Evolutionary conservation across 2,113 vertebrate species (phyloP), one percentile per base, ranked within the genome.

Genomic region (Salvelinus fontinalis): DNA sequence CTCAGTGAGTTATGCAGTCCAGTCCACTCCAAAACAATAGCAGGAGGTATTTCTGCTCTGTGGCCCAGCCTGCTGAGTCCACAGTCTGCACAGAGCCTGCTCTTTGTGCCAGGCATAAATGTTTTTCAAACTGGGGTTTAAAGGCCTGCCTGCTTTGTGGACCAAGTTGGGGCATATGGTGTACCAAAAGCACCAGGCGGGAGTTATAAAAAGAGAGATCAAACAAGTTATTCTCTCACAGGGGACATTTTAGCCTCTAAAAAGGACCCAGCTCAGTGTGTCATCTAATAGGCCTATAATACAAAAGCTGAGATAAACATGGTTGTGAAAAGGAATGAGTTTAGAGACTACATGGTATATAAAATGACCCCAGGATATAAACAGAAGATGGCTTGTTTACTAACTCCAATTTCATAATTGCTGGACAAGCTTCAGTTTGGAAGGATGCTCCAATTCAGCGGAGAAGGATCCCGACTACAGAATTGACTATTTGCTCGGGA

Each of bases 21-120:
- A 81, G 14, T 54, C 16, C 86, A 83, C 87, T 84, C 86, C 89
- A 90, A 90, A 92, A 94, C 93, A 94, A 93, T 90, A 88, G 90
- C 89, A 76, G 90, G 87, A 90, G 89, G 89, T 91, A 87, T 86
- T 31, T 69, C 68, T 66, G 81, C 84, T 78, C 76, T 84, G 84
- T 70, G 65, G 79, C 77, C 80, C 29, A 48, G 77, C 83, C 87
- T 90, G 93, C 89, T 91, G 92, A 91, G 86, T 85, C 87, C 90
- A 91, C 89, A 90, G 72, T 88, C 86, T 87, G 79, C 81, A 87
- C 81, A 84, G 82, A 75, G 76, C 71, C 70, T 59, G 75, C 81
- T 86, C 89, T 92, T 86, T 87, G 83, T 90, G 72, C 76, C 80
- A 85, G 48, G 65, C 34, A 74, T 67, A 75, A 80, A 82, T 89